Base-by-base conservation (phyloP, 2,113 vertebrate genomes). In the Cynoglossus semilaevis region DNA sequence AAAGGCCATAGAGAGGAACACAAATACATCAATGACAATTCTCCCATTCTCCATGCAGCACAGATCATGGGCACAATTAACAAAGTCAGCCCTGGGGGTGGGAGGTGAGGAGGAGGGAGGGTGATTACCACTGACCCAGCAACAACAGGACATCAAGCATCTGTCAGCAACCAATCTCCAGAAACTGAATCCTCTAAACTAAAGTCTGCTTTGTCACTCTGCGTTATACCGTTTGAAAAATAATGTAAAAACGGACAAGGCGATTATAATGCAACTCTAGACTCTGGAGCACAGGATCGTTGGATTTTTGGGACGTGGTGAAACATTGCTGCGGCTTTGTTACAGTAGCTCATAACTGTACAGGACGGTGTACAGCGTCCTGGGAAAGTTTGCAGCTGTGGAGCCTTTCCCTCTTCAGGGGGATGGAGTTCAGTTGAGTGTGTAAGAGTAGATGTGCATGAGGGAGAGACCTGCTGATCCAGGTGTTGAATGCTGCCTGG, bases 401-500 rank as follows among this genome's bases (percentile, higher is more conserved):
- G 60, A 56, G 76, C 65, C 48, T 81, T 72, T 75, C 56, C 52
- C 53, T 76, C 52, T 70, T 68, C 66, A 46, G 53, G 52, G 73
- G 72, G 49, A 78, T 51, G 47, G 61, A 80, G 77, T 74, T 84
- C 81, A 87, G 72, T 76, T 57, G 73, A 72, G 70, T 79, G 73
- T 82, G 76, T 82, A 85, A 83, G 67, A 64, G 81, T 84, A 80
- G 77, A 69, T 61, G 71, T 65, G 76, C 70, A 68, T 58, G 62
- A 72, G 77, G 58, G 68, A 58, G 67, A 71, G 72, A 85, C 77
- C 83, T 87, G 79, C 79, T 82, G 81, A 81, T 87, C 77, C 83
- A 88, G 85, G 87, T 88, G 84, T 64, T 83, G 83, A 85, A 73
- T 76, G 60, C 65, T 70, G 70, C 65, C 60, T 84, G 77, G 83